Base-by-base conservation (phyloP, 92 coral and sea anemone species). In the Zoanthus gigantus region DNA sequence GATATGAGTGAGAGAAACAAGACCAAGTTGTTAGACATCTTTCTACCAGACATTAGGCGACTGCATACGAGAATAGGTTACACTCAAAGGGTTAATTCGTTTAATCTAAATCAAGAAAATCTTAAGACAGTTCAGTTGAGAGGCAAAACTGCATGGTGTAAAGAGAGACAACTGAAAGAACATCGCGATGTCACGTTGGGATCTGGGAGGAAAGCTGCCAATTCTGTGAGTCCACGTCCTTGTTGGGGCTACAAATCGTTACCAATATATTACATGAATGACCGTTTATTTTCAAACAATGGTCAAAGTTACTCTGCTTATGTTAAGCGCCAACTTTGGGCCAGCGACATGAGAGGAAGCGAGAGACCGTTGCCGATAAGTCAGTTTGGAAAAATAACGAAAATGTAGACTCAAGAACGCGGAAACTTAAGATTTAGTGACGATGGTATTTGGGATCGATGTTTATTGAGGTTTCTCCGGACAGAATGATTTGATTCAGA, bases 51-150 rank as follows among this genome's bases (percentile, higher is more conserved):
- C 54, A 90, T 97, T 15, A 89, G 93, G 37, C 92, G 90, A 72
- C 86, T 92, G 14, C 99, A 95, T 82, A 89, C 96, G 0, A 71
- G 94, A 15, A 91, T 97, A 93, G 98, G 97, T 1, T 95, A 87
- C 83, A 52, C 86, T 13, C 90, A 97, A 71, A 86, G 86, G 50
- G 94, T 91, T 2, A 75, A 78, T 12, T 94, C 98, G 53, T 95
- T 97, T 78, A 97, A 93, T 66, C 81, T 93, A 15, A 97, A 97
- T 83, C 93, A 78, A 50, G 99, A 97, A 82, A 93, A 90, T n/a
- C 93, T 97, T 23, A 95, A 95, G 85, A 97, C 96, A 17, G 95
- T 97, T 18, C 97, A 97, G 77, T 88, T 97, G 12, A 93, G 99
- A 52, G 93, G 96, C 37, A 95, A 93, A 87, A 93, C 98, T 5